Conservation (phyloP, 2,113 vertebrate genomes). For the Sebastes schlegelii region DNA sequence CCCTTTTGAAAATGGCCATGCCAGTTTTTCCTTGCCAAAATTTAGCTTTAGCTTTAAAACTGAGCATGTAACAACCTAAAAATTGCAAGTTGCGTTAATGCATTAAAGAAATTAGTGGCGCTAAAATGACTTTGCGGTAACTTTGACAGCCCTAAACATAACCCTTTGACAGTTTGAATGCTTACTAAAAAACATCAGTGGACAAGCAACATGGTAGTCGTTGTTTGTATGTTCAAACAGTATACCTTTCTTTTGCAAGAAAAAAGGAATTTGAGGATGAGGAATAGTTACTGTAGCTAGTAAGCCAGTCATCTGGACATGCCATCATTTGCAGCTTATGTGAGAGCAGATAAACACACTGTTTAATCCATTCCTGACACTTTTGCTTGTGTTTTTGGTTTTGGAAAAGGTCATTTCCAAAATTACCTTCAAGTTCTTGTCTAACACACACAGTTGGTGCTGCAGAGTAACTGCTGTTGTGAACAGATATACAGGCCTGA, state of each 20-base stretch:
- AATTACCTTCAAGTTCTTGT: neutral
- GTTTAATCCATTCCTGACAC: neutral
- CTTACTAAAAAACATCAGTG: neutral
- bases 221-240: neutral
- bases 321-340: neutral
- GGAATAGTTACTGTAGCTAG: neutral
- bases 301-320: neutral
- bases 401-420: constrained; percentile 5
- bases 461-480: neutral
- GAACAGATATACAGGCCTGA: constrained; percentile 2
- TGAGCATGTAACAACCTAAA: too few species aligned
- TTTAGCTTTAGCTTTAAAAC: too few species aligned
- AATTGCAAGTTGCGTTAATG: too few species aligned
- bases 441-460: constrained; percentile 2
- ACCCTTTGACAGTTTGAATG: neutral
- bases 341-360: neutral
- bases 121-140: too few species aligned
- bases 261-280: neutral
- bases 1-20: too few species aligned
- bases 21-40: too few species aligned
- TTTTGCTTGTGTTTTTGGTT: neutral
- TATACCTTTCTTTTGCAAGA: neutral
- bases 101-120: too few species aligned
- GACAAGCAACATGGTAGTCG: too few species aligned
- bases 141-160: neutral